Evolutionary conservation across 2,113 vertebrate genomes (phyloP).

Genomic region (Dunckerocampus dactyliophorus): DNA sequence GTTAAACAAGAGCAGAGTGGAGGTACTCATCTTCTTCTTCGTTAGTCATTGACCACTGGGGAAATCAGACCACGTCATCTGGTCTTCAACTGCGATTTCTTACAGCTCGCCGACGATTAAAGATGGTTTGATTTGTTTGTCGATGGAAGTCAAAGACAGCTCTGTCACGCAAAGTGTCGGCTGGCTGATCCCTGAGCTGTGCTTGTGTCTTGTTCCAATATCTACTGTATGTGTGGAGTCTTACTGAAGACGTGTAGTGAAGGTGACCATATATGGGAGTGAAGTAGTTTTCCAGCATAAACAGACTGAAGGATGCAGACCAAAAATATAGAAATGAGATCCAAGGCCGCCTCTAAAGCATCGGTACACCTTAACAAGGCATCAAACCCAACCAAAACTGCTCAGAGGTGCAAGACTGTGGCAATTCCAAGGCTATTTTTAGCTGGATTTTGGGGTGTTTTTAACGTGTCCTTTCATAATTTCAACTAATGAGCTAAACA

Average conservation of each 20-base stretch:
- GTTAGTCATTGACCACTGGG: constrained; percentile 38
- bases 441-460: too few relatives aligned
- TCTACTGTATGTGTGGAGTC: not conserved
- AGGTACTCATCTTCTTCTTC: constrained; percentile 40
- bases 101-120: not conserved
- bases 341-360: too few relatives aligned
- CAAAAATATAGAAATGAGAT: too few relatives aligned
- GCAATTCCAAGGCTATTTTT: too few relatives aligned
- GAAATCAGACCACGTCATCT: constrained; percentile 49
- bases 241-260: not conserved
- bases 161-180: constrained; percentile 5
- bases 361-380: too few relatives aligned
- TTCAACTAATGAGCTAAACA: too few relatives aligned
- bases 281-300: too few relatives aligned
- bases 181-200: constrained; percentile 10
- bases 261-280: too few relatives aligned
- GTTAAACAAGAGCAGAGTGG: constrained; percentile 41
- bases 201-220: not conserved
- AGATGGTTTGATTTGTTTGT: not conserved
- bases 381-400: too few relatives aligned
- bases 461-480: too few relatives aligned
- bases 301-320: too few relatives aligned
- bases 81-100: constrained; percentile 29
- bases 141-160: constrained; percentile 4
- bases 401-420: too few relatives aligned